phyloP scores from a whole-genome alignment of 2,797 vertebrate species.

The Geotrypetes seraphini region DNA sequence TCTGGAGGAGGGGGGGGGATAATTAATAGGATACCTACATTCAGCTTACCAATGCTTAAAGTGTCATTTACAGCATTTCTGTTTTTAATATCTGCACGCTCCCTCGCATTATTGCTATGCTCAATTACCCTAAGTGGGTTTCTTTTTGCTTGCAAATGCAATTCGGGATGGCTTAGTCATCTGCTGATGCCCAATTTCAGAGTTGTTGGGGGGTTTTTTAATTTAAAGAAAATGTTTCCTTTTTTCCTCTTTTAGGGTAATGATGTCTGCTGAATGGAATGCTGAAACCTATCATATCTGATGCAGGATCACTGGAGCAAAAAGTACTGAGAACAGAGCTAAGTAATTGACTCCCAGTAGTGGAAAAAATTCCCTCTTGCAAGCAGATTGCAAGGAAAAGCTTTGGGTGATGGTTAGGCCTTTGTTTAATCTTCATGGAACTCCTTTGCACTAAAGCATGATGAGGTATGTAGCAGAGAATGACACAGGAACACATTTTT shows the following conservation, averaged over 20 bases:
- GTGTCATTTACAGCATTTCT: constrained; percentile 13
- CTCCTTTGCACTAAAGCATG: constrained; percentile 8
- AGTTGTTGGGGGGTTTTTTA: too few relatives aligned
- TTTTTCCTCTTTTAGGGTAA: constrained; percentile 17
- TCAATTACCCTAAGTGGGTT: constrained; percentile 18
- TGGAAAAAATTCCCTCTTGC: constrained; percentile 4
- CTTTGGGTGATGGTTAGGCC: constrained; percentile 7
- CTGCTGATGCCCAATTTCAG: background rate
- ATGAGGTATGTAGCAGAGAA: constrained; percentile 9
- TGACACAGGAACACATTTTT: too few relatives aligned
- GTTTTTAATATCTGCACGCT: constrained; percentile 12
- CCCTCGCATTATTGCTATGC: constrained; percentile 1
- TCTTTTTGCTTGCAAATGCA: constrained; percentile 12
- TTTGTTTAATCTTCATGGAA: constrained; percentile 12
- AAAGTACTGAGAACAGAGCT: background rate
- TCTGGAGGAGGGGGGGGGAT: too few relatives aligned
- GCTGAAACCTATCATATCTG: constrained; percentile 9
- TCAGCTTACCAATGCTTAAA: constrained; percentile 14
- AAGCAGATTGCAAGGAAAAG: constrained; percentile 20
- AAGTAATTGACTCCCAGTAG: constrained; percentile 24
- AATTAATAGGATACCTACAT: too few relatives aligned
- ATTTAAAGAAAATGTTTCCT: constrained; percentile 16
- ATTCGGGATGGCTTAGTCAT: constrained; percentile 2
- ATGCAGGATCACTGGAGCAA: constrained; percentile 1
- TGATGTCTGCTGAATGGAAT: constrained; percentile 9